Conservation (phyloP, 2,888 invertebrate genomes). For the Alviniconcha strummeri region DNA sequence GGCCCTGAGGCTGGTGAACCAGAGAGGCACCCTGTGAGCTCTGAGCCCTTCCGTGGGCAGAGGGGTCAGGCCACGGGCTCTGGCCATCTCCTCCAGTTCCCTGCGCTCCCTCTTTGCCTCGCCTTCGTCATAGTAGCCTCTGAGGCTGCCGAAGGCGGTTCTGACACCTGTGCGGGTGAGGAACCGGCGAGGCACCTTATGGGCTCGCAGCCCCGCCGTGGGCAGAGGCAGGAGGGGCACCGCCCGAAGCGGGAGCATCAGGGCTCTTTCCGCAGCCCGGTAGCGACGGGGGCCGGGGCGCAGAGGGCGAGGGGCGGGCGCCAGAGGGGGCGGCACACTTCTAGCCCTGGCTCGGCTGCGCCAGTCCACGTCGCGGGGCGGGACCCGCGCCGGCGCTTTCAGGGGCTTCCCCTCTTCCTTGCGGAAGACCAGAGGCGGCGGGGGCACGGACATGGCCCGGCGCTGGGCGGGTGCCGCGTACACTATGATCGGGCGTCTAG, state of each 20-base stretch:
- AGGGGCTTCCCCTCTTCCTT: background rate
- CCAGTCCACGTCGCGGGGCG: background rate
- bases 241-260: background rate
- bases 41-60: background rate
- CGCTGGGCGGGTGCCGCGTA: background rate
- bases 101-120: no score
- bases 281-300: background rate
- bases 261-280: background rate
- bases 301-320: background rate
- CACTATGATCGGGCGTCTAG: background rate
- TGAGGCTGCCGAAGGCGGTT: background rate
- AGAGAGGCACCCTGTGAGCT: no score
- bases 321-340: background rate
- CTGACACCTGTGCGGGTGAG: constrained; percentile 14
- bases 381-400: no score
- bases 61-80: background rate
- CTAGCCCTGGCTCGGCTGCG: constrained; percentile 1
- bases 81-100: no score
- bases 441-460: constrained; percentile 27
- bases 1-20: no score
- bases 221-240: constrained; percentile 25
- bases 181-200: constrained; percentile 28
- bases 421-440: constrained; percentile 3
- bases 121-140: background rate
- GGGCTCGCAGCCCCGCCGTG: constrained; percentile 35